These are phyloP conservation scores for Drosophila fuyamai DNA, from an alignment of 1,140 invertebrate species.

Conservation along the genomic window DNA sequence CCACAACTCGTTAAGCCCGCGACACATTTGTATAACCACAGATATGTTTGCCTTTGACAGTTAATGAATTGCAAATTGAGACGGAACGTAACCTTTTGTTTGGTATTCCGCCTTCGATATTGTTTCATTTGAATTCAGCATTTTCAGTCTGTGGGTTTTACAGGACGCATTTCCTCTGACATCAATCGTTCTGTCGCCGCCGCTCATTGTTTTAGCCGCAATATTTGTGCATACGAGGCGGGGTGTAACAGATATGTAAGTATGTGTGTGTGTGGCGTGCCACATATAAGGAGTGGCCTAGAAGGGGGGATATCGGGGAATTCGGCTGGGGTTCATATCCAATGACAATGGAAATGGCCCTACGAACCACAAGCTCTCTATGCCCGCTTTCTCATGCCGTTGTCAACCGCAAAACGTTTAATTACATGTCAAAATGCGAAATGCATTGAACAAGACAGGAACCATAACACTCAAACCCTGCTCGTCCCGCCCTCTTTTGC, in stretches of 20 bases:
- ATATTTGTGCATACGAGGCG: constrained; percentile 20
- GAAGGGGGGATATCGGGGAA: neutral
- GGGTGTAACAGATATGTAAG: constrained; percentile 18
- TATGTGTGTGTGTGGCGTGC: neutral
- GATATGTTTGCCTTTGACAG: constrained; percentile 11
- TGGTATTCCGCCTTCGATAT: neutral
- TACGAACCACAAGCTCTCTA: constrained; percentile 49
- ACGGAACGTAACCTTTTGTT: neutral
- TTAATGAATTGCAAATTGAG: constrained; percentile 23
- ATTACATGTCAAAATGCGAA: constrained; percentile 65
- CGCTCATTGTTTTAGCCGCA: constrained; percentile 42
- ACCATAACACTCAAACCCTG: constrained; percentile 30
- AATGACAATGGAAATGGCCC: constrained; percentile 41
- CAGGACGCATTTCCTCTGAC: constrained; percentile 35
- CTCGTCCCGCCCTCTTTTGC: neutral
- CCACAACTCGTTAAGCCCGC: neutral
- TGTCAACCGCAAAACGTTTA: constrained; percentile 62
- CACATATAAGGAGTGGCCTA: neutral
- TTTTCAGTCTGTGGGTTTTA: constrained; percentile 16
- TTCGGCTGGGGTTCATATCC: constrained; percentile 17
- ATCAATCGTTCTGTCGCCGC: constrained; percentile 32
- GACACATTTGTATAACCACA: neutral
- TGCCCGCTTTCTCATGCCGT: constrained; percentile 28
- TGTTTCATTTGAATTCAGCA: constrained; percentile 40
- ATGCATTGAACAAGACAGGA: constrained; percentile 53